Conservation (phyloP, 2,113 vertebrate genomes). For the Phyllostomus discolor region DNA sequence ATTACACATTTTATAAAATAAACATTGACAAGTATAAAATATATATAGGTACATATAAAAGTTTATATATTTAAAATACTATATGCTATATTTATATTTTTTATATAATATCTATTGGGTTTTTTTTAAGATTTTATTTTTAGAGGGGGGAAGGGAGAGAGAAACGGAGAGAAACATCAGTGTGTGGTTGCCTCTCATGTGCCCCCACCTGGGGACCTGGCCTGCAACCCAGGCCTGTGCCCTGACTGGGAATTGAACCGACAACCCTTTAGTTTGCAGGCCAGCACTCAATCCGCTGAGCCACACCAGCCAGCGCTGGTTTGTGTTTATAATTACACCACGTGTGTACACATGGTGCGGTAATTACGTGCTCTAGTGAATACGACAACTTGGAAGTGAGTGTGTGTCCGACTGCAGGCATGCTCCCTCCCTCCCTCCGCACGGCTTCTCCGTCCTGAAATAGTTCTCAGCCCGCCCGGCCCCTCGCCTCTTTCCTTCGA, state of each 20-base stretch:
- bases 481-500: neutral
- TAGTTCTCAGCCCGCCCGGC: neutral
- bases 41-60: neutral
- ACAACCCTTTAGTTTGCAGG: too few species aligned
- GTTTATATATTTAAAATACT: neutral
- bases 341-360: neutral
- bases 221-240: too few species aligned
- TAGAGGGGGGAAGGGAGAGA: too few species aligned
- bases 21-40: neutral
- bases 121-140: too few species aligned
- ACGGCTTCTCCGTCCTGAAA: too few species aligned
- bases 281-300: too few species aligned
- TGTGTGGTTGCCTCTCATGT: too few species aligned
- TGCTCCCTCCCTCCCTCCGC: too few species aligned
- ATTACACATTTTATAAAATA: neutral
- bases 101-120: neutral
- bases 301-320: neutral
- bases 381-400: neutral
- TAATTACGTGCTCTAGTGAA: neutral
- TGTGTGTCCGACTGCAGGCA: accelerated
- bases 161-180: too few species aligned
- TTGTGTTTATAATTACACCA: neutral
- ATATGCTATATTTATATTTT: neutral
- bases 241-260: too few species aligned
- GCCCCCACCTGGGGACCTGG: too few species aligned